A percentile compares a stretch with the other conserved stretches of the same genome.
Conservation (phyloP, 2,888 invertebrate species). For the Microplitis manilae region DNA sequence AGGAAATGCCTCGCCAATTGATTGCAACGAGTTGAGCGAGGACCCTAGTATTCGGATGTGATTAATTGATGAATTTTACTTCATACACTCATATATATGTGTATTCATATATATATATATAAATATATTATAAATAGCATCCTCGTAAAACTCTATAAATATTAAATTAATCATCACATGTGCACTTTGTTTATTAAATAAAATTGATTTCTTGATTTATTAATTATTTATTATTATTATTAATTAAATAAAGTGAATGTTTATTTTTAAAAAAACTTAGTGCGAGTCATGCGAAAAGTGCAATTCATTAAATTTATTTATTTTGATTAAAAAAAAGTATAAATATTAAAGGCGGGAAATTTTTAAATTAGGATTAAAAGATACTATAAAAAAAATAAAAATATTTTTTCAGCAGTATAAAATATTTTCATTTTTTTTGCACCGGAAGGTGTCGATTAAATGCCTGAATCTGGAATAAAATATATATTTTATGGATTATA, state of each 20-base stretch:
- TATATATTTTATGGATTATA: conserved; percentile 67
- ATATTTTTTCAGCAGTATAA: conserved; percentile 8
- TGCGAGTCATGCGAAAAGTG: conserved; percentile 60
- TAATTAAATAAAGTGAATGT: conserved; percentile 1
- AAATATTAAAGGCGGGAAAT: no score
- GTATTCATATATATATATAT: no score
- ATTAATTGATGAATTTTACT: conserved; percentile 12
- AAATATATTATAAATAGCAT: not conserved
- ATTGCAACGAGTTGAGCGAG: conserved; percentile 46
- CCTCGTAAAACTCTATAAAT: not conserved
- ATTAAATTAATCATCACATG: conserved; percentile 55
- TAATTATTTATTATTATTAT: conserved; percentile 13
- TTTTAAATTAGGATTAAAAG: no score
- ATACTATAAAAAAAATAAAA: not conserved
- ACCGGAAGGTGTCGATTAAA: conserved; percentile 36
- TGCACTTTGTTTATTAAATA: conserved; percentile 59
- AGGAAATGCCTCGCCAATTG: conserved; percentile 43
- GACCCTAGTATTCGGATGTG: conserved; percentile 32
- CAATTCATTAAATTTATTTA: conserved; percentile 44
- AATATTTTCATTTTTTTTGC: conserved; percentile 17
- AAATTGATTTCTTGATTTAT: conserved; percentile 17
- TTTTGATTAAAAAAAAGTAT: not conserved
- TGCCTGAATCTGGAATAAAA: conserved; percentile 69
- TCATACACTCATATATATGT: not conserved
- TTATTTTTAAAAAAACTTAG: conserved; percentile 48